These are phyloP conservation scores for Typhlichthys eigenmanni DNA, from an alignment of 2,797 vertebrate species.

Conservation along the genomic window DNA sequence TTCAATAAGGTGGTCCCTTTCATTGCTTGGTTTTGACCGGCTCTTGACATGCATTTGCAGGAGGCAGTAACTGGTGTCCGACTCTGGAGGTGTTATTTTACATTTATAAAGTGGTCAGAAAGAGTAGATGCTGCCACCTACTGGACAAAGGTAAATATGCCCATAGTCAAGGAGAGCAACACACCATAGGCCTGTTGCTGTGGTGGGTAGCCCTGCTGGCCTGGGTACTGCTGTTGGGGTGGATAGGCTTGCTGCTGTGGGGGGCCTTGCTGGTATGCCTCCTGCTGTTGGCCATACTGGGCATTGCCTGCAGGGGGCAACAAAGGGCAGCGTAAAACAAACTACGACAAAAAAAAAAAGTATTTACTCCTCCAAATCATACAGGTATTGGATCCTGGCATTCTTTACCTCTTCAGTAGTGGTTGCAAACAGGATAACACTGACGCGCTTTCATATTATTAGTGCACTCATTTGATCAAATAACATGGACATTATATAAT, in stretches of 20 bases:
- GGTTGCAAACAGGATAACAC: too few relatives aligned
- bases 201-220: conserved; percentile 93
- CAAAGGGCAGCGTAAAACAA: conserved; percentile 36
- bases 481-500: too few relatives aligned
- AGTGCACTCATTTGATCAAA: too few relatives aligned
- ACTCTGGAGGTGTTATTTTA: conserved; percentile 26
- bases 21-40: conserved; percentile 35
- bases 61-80: conserved; percentile 25
- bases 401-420: too few relatives aligned
- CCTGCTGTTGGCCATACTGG: conserved; percentile 95
- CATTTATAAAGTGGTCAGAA: conserved; percentile 9
- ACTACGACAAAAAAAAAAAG: too few relatives aligned
- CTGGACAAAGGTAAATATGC: conserved; percentile 33
- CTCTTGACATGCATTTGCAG: conserved; percentile 41
- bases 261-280: conserved; percentile 94
- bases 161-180: conserved; percentile 28
- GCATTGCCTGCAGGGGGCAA: conserved; percentile 86
- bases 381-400: too few relatives aligned
- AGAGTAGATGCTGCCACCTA: conserved; percentile 51
- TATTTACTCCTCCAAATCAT: too few relatives aligned
- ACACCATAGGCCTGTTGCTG: conserved; percentile 97
- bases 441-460: too few relatives aligned
- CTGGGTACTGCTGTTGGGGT: conserved; percentile 88
- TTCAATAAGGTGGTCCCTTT: conserved; percentile 46
- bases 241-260: conserved; percentile 94